Evolutionary conservation across 2,888 invertebrate genomes (phyloP).

Genomic region (Phaedon cochleariae): DNA sequence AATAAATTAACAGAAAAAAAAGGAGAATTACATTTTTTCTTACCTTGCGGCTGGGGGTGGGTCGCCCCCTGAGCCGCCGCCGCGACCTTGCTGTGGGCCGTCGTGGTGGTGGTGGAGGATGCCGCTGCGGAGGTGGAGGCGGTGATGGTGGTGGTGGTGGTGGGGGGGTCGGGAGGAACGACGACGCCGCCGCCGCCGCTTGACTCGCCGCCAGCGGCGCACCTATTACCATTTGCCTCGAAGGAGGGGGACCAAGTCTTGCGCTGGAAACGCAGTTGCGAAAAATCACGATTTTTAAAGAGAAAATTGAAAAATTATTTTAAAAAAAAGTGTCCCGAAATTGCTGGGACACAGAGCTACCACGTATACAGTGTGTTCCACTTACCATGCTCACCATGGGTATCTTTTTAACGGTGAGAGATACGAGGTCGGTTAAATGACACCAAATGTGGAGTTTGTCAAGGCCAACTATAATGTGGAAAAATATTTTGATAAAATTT

Average conservation of each 20-base stretch:
- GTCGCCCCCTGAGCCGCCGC: conserved; percentile 81
- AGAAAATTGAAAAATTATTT: too few relatives aligned
- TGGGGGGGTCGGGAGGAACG: conserved; percentile 11
- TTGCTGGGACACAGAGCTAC: too few relatives aligned
- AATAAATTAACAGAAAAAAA: conserved; percentile 14
- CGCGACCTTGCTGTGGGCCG: conserved; percentile 83
- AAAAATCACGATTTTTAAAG: conserved; percentile 19
- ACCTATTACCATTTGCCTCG: conserved; percentile 71
- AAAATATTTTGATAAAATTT: too few relatives aligned
- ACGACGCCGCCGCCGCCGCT: background rate
- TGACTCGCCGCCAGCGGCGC: conserved; percentile 55
- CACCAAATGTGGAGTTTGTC: too few relatives aligned
- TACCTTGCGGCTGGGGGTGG: conserved; percentile 72
- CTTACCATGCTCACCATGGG: too few relatives aligned
- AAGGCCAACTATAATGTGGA: too few relatives aligned
- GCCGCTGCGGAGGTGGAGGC: conserved; percentile 83
- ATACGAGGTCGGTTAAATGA: too few relatives aligned
- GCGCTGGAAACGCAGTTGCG: conserved; percentile 64
- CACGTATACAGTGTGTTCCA: too few relatives aligned
- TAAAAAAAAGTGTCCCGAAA: too few relatives aligned
- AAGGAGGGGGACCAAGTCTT: conserved; percentile 71
- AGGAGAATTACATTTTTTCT: conserved; percentile 58
- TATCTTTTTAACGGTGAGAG: too few relatives aligned
- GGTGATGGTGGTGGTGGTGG: conserved; percentile 72
- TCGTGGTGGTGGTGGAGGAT: conserved; percentile 74